A percentile compares a stretch with the other conserved stretches of the same genome.
Evolutionary conservation across 2,113 vertebrate species (phyloP).

Genomic region (Echinops telfairi): DNA sequence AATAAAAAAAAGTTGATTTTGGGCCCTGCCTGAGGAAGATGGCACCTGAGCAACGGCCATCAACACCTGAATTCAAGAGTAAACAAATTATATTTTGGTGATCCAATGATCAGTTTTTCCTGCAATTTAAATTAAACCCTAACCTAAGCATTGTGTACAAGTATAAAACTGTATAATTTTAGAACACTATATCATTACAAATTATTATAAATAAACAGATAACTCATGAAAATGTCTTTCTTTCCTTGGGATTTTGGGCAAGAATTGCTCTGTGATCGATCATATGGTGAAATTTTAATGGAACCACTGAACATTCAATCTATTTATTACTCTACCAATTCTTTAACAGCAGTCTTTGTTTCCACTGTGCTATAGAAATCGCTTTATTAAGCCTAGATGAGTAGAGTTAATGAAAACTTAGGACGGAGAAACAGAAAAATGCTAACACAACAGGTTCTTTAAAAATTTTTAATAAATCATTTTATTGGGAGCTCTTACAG

Average conservation of each 20-base stretch:
- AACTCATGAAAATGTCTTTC: constrained; percentile 59
- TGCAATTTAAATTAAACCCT: constrained; percentile 60
- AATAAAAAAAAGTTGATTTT: neutral
- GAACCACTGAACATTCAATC: constrained; percentile 34
- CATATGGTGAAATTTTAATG: constrained; percentile 60
- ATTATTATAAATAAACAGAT: constrained; percentile 26
- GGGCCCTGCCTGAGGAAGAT: neutral
- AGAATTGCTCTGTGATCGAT: constrained; percentile 19
- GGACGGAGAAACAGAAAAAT: neutral
- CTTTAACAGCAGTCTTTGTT: constrained; percentile 13
- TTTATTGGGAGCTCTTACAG: no score
- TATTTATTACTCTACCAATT: neutral
- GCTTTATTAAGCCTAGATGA: neutral
- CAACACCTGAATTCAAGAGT: constrained; percentile 38
- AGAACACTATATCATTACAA: constrained; percentile 13
- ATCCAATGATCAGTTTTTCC: constrained; percentile 63
- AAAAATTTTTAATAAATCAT: no score
- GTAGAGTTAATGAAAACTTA: neutral
- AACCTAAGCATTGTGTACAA: no score
- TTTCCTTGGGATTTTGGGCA: constrained; percentile 48
- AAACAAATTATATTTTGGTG: constrained; percentile 66
- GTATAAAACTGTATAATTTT: no score
- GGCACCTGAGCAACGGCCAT: constrained; percentile 3
- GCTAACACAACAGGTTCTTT: neutral
- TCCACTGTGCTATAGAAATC: neutral